These are phyloP conservation scores for Acyrthosiphon pisum DNA, from an alignment of 1,140 invertebrate genomes.

Conservation along the genomic window DNA sequence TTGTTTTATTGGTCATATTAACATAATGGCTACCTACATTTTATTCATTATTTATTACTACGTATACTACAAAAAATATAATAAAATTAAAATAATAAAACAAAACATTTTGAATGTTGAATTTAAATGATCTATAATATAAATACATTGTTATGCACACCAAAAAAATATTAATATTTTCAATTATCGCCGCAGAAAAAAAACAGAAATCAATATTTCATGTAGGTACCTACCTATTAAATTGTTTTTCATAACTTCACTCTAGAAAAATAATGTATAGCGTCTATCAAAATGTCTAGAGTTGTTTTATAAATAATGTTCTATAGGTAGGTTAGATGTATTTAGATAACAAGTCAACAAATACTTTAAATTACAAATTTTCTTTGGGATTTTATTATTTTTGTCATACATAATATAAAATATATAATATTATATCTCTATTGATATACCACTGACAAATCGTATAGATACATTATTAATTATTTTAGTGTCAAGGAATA, in stretches of 20 bases:
- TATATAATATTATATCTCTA: background rate
- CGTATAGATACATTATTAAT: background rate
- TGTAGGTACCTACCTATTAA: background rate
- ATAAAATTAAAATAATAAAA: background rate
- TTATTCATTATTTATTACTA: background rate
- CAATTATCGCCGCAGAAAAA: background rate
- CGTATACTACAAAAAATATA: background rate
- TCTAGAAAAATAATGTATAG: background rate
- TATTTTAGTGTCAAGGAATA: background rate
- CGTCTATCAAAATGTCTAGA: background rate
- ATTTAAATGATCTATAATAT: background rate
- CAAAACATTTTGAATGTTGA: background rate
- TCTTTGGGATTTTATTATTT: background rate
- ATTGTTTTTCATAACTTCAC: background rate
- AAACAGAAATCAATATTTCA: background rate
- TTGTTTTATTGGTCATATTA: background rate
- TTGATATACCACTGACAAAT: background rate
- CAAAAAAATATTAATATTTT: conserved; percentile 2
- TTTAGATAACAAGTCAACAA: background rate
- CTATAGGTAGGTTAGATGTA: background rate
- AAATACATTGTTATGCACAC: background rate
- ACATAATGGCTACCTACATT: background rate
- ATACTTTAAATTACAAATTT: background rate
- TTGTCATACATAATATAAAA: background rate
- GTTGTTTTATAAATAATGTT: background rate